These are phyloP conservation scores for Helobdella robusta DNA, from an alignment of 2,888 invertebrate genomes.

Conservation along the genomic window DNA sequence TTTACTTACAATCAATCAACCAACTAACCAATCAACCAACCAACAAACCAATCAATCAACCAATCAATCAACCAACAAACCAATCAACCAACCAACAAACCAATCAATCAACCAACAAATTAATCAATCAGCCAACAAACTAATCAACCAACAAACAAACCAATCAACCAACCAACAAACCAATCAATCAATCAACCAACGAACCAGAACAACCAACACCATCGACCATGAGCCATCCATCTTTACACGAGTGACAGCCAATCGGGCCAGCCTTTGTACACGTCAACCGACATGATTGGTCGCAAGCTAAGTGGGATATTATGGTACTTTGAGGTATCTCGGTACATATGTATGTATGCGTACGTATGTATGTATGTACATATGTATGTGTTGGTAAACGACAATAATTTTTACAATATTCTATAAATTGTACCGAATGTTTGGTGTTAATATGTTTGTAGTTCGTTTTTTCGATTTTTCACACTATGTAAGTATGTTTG, in stretches of 20 bases:
- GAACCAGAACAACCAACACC: slow-evolving; percentile 62
- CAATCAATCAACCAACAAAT: slow-evolving; percentile 10
- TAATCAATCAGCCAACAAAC: slow-evolving; percentile 11
- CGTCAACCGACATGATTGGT: slow-evolving; percentile 65
- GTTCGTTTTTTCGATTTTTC: no score
- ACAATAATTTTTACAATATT: background rate
- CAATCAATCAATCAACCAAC: slow-evolving; percentile 49
- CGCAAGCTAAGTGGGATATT: slow-evolving; percentile 60
- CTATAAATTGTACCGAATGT: no score
- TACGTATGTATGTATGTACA: background rate
- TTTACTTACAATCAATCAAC: no score
- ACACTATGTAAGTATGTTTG: no score
- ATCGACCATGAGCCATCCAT: slow-evolving; percentile 62
- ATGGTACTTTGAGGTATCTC: background rate
- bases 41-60: slow-evolving; percentile 11
- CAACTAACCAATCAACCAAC: background rate
- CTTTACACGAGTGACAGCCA: slow-evolving; percentile 58
- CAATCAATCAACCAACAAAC: background rate
- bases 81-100: background rate
- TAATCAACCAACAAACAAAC: slow-evolving; percentile 3
- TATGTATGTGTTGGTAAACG: background rate
- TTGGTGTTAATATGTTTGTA: no score
- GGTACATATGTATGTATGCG: background rate
- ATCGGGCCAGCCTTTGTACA: slow-evolving; percentile 63
- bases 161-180: slow-evolving; percentile 50